Conservation (phyloP, 2,797 vertebrate genomes). For the Lerista edwardsae region DNA sequence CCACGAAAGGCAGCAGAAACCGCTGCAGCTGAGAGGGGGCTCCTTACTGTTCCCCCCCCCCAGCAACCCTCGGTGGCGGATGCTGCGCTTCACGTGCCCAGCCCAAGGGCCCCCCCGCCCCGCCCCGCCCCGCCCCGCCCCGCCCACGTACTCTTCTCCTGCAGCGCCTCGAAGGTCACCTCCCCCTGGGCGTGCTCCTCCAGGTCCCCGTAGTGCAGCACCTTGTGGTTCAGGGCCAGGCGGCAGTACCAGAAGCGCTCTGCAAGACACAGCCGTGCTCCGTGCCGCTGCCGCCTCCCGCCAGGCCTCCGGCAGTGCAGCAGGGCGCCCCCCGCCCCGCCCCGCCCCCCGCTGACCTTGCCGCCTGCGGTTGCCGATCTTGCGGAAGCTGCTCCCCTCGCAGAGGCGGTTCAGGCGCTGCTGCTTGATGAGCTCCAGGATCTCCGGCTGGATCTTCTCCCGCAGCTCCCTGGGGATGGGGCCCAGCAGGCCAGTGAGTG, state of each 20-base stretch:
- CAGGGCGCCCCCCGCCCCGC: not conserved
- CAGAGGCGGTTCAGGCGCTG: constrained; percentile 96
- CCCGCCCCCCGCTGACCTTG: constrained; percentile 85
- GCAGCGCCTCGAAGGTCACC: constrained; percentile 94
- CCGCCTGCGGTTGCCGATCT: constrained; percentile 92
- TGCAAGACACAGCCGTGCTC: constrained; percentile 66
- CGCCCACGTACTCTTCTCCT: constrained; percentile 92
- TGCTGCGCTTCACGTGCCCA: too few relatives aligned
- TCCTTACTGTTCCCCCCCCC: not conserved
- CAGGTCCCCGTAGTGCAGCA: constrained; percentile 96
- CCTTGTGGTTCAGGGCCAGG: constrained; percentile 96
- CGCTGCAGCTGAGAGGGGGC: not conserved
- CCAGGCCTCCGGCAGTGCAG: not conserved
- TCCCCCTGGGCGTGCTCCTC: constrained; percentile 96
- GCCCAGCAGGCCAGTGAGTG: not conserved
- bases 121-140: not conserved
- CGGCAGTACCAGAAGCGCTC: constrained; percentile 99
- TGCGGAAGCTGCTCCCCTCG: constrained; percentile 97
- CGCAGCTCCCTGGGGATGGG: constrained; percentile 86
- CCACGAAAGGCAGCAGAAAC: not conserved
- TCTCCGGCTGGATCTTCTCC: constrained; percentile 97
- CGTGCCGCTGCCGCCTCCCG: not conserved
- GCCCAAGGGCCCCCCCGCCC: too few relatives aligned
- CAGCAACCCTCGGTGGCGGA: not conserved
- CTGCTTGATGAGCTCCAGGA: constrained; percentile 96